phyloP scores from a whole-genome alignment of 53 echinoderm and acorn worm genomes.

The Holothuria scabra region DNA sequence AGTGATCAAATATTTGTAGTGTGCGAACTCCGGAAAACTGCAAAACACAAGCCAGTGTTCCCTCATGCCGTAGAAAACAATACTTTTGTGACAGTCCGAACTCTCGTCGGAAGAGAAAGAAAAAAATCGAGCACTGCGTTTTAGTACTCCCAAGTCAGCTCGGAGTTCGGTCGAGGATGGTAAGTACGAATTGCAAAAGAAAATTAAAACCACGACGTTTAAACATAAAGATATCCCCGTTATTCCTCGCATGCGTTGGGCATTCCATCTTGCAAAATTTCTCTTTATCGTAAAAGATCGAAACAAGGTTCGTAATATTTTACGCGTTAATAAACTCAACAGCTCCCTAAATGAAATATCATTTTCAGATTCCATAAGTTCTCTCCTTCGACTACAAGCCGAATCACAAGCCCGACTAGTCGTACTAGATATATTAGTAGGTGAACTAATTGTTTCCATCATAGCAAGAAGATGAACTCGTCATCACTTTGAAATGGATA shows the following conservation, averaged over 20 bases:
- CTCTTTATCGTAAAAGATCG: no score
- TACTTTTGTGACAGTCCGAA: not conserved
- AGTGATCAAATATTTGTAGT: slow-evolving; percentile 27
- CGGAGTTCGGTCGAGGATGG: not conserved
- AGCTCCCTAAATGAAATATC: no score
- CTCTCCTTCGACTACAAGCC: no score
- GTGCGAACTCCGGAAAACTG: slow-evolving; percentile 22
- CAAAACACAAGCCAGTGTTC: slow-evolving; percentile 38
- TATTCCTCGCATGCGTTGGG: not conserved
- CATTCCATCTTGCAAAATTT: not conserved
- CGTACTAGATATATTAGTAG: no score
- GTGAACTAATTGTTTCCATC: no score
- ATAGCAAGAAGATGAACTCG: no score
- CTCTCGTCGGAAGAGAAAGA: not conserved
- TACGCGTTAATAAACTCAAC: no score
- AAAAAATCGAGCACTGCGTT: slow-evolving; percentile 10
- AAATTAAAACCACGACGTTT: slow-evolving; percentile 8
- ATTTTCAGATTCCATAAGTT: no score
- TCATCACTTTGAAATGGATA: no score
- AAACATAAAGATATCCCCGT: not conserved
- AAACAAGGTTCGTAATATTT: no score
- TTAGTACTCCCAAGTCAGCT: not conserved
- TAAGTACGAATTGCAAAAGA: slow-evolving; percentile 1
- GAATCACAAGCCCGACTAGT: no score
- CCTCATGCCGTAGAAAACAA: slow-evolving; percentile 9